Evolutionary conservation across 2,113 vertebrate genomes (phyloP).

Genomic region (Phoxinus phoxinus): DNA sequence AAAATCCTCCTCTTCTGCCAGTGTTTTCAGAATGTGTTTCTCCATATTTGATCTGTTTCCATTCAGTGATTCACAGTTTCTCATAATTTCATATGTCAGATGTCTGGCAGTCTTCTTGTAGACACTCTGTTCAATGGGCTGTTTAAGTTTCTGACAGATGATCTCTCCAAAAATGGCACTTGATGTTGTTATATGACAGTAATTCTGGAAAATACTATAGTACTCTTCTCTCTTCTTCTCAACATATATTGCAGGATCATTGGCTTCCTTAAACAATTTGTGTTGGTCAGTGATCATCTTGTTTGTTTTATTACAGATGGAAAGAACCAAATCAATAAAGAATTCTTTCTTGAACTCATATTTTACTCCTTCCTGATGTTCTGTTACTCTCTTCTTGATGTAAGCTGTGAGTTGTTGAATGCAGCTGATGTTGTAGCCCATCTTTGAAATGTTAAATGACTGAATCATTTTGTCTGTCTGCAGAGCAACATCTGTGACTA

Average conservation of each 20-base stretch:
- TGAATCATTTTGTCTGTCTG: too few species aligned
- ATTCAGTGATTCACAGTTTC: constrained; percentile 44
- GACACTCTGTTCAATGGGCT: constrained; percentile 33
- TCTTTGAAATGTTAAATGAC: too few species aligned
- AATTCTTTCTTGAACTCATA: constrained; percentile 45
- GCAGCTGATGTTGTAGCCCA: too few species aligned
- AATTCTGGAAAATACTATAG: neutral
- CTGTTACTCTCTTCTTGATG: too few species aligned
- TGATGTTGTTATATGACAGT: constrained; percentile 57
- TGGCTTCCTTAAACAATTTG: constrained; percentile 57
- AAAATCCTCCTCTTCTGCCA: too few species aligned
- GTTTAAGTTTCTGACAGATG: constrained; percentile 70
- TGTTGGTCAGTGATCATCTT: neutral
- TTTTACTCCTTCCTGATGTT: too few species aligned
- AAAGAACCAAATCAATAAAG: constrained; percentile 53
- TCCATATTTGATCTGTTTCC: neutral
- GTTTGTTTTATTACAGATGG: constrained; percentile 60
- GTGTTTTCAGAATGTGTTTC: neutral
- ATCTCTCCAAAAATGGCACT: constrained; percentile 65
- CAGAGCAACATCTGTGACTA: too few species aligned
- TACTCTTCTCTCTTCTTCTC: constrained; percentile 1
- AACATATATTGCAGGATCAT: constrained; percentile 56
- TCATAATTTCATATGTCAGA: constrained; percentile 64
- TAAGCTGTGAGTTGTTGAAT: too few species aligned
- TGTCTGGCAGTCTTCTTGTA: constrained; percentile 59